Base-by-base conservation (phyloP, 2,888 invertebrate species). In the Sthenelais limicola region DNA sequence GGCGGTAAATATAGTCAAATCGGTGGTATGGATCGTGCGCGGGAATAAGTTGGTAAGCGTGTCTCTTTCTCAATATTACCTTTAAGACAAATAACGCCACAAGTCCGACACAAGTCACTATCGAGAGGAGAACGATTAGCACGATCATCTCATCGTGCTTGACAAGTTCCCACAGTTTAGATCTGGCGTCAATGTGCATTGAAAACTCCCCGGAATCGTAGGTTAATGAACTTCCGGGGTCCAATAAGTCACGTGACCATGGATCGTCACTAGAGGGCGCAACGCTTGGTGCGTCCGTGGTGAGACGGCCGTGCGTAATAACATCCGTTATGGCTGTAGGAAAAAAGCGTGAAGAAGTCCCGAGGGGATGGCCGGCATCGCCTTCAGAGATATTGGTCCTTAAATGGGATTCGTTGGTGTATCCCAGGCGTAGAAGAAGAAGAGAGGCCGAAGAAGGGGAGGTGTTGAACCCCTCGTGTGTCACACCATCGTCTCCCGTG, bases 1-100 rank as follows among this genome's bases (percentile, higher is more conserved):
- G 77, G 26, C 72, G 62, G 58, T 77, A 77, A 48, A 76, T 72
- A 72, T 76, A 77, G 43, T 70, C 72, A 43, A 38, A 69, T 5
- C 62, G 33, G 38, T 38, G 62, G 38, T 7, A 4, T 3, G 38
- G 21, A 12, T 62, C 62, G 3, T 3, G 21, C 24, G n/a, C 21
- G 1, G 62, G 62, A 12, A 62, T 38, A 9, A 62, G 38, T 18
- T 62, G 35, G 38, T 62, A 62, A 21, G 24, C 38, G 62, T 62
- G 62, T 35, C 62, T 35, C 33, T 43, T 35, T 5, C 62, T 3
- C 5, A 62, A 43, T 35, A 38, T 24, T 5, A 62, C 21, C 21
- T 62, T 62, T 35, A 43, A 62, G 9, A 35, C 62, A 9, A 62
- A 21, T 21, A 62, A 21, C 26, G 62, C 62, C 15, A 62, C 35